Evolutionary conservation across 1,140 invertebrate species (phyloP), one percentile per base, ranked within the genome.

Genomic region (Oncopodura yosiiana): DNA sequence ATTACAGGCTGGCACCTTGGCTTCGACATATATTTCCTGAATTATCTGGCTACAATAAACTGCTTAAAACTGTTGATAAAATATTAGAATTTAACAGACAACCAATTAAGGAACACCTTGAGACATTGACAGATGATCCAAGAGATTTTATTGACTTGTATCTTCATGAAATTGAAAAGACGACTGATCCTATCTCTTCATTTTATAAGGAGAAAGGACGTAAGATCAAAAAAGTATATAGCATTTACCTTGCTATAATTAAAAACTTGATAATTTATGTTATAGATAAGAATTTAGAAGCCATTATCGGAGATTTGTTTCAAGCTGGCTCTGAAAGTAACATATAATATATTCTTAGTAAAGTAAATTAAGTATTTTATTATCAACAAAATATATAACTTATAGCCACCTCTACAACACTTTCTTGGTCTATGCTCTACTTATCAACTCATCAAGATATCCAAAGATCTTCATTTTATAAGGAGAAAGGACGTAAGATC

Each of bases 1-100:
- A n/a, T n/a, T n/a, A n/a, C n/a, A n/a, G n/a, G n/a, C n/a, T n/a
- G n/a, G 0, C 12, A 32, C 86, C 86, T 0, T 69, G 86, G 39
- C 68, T 88, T 14, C 76, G 78, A 58, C 80, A 80, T 63, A 63
- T 87, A 5, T 81, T 82, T 2, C 86, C 86, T 0, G 78, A 81
- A 55, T 69, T 76, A 16, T 86, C 82, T 2, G 85, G 86, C 1
- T 88, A 86, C 62, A 84, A 77, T 60, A 70, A 78, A 12, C 86
- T 86, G 56, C 66, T 9, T 9, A 34, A 34, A n/a, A n/a, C n/a
- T n/a, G n/a, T n/a, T n/a, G n/a, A n/a, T n/a, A n/a, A n/a, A n/a
- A n/a, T n/a, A n/a, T n/a, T n/a, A n/a, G n/a, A n/a, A n/a, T n/a
- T n/a, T n/a, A n/a, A n/a, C n/a, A n/a, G n/a, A n/a, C n/a, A n/a